Evolutionary conservation across 2,888 invertebrate species (phyloP).

Genomic region (Luperina nickerlii): DNA sequence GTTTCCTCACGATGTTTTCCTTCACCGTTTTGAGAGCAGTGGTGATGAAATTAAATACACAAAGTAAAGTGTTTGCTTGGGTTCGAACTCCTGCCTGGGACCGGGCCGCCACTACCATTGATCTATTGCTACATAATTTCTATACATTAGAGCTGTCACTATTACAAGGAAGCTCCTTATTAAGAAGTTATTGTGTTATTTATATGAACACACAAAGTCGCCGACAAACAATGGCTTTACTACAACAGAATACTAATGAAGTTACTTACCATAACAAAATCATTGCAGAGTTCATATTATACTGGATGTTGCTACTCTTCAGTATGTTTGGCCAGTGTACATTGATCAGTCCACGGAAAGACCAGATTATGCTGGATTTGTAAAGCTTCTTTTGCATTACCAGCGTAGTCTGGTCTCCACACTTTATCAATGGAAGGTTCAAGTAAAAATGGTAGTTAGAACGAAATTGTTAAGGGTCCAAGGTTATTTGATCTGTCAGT

Average conservation of each 20-base stretch:
- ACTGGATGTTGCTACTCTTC: not conserved
- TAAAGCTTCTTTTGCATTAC: rapidly evolving
- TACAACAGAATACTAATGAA: slow-evolving; percentile 54
- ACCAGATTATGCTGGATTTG: slow-evolving; percentile 12
- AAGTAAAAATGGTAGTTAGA: not conserved
- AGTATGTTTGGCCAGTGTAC: not conserved
- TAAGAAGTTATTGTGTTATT: slow-evolving; percentile 49
- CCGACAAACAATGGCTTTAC: slow-evolving; percentile 56
- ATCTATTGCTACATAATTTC: not conserved
- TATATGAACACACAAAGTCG: slow-evolving; percentile 48
- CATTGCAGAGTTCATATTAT: slow-evolving; percentile 7
- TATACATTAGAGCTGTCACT: not conserved
- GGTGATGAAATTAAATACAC: too few relatives aligned
- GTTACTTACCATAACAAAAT: slow-evolving; percentile 8
- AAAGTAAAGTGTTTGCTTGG: too few relatives aligned
- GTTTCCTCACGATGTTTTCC: too few relatives aligned
- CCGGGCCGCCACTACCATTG: too few relatives aligned
- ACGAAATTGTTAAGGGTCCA: rapidly evolving
- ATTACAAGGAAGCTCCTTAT: slow-evolving; percentile 50
- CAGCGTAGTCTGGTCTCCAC: slow-evolving; percentile 7
- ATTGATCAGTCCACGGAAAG: not conserved
- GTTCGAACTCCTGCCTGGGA: too few relatives aligned
- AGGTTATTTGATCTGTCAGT: slow-evolving; percentile 7
- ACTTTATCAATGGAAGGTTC: not conserved
- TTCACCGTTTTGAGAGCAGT: too few relatives aligned